Evolutionary conservation across 2,113 vertebrate genomes (phyloP), one percentile per base, ranked within the genome.

Genomic region (Naja naja): DNA sequence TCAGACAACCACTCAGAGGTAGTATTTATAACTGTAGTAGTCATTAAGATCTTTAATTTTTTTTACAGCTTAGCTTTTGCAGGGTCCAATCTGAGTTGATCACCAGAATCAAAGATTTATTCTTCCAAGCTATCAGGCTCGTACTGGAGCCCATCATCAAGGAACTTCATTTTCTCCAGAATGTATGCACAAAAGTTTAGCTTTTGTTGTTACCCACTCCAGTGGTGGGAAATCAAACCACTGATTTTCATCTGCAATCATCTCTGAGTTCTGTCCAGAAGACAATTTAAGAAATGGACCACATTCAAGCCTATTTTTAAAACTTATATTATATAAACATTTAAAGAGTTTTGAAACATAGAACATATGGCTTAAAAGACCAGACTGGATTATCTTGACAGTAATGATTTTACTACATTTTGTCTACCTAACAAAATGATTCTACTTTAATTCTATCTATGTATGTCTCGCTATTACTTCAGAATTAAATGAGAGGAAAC

Each of bases 271-370:
- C 60, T n/a, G 27, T 30, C 60, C 60, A n/a, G 60, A 64, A 69
- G 60, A 12, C 14, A 23, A 86, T 45, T 12, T 47, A 47, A 86
- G 43, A 27, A 45, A 86, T 25, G 39, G 39, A 45, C 39, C n/a
- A 34, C n/a, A 74, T 74, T 18, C 39, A 85, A 39, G 16, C 6
- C 81, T 45, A 45, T 8, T 86, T 86, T 86, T 86, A 14, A 45
- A 86, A 47, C 85, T 86, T 3, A 47, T 43, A 25, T 86, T 34
- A 74, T 34, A 74, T 74, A 74, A 74, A 74, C n/a, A 34, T 34
- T 74, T 74, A 74, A 74, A 34, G 30, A 0, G 92, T 94, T 89
- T 90, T 89, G 94, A 69, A 94, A 93, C 64, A 69, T 34, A 74
- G 64, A 74, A 2, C n/a, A 53, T 92, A 30, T 3, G 52, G 88